Evolutionary conservation across 1,140 invertebrate species (phyloP).

Genomic region (Pachypeltis micranthus): DNA sequence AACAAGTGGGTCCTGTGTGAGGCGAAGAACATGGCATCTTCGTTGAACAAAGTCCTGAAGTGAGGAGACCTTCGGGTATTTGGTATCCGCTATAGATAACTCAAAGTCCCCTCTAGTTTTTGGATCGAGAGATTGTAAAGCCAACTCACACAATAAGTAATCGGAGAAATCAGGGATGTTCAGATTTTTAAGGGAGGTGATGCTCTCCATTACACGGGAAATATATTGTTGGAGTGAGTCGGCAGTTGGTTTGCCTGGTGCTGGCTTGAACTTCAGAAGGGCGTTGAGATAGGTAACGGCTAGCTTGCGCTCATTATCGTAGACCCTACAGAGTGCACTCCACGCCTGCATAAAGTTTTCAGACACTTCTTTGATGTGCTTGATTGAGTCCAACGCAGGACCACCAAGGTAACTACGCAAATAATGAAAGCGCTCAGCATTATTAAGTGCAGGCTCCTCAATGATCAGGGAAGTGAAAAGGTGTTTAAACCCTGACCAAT

Average conservation of each 20-base stretch:
- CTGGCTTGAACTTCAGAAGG: not conserved
- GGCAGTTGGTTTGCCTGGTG: slow-evolving; percentile 1
- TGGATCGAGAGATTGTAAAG: too few species aligned
- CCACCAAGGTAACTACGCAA: not conserved
- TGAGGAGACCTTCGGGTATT: too few species aligned
- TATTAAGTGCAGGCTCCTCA: not conserved
- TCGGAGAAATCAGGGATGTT: too few species aligned
- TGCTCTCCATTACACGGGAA: slow-evolving; percentile 7
- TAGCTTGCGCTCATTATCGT: not conserved
- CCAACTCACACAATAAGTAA: too few species aligned
- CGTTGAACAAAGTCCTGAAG: too few species aligned
- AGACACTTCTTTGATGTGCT: not conserved
- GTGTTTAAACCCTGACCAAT: not conserved
- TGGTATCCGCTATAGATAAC: too few species aligned
- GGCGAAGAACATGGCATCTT: too few species aligned
- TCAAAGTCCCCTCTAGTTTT: too few species aligned
- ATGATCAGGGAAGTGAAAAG: not conserved
- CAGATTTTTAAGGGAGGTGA: slow-evolving; percentile 32
- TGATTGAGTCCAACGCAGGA: not conserved
- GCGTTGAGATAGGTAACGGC: not conserved
- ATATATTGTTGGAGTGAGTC: slow-evolving; percentile 26
- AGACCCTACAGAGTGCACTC: not conserved
- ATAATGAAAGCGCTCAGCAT: not conserved
- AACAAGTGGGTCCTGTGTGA: too few species aligned
- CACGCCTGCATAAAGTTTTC: not conserved